Percentiles rank a stretch among this genome's conserved stretches.
These are phyloP conservation scores for Masticophis lateralis DNA, from an alignment of 2,797 vertebrate genomes.

Conservation along the genomic window DNA sequence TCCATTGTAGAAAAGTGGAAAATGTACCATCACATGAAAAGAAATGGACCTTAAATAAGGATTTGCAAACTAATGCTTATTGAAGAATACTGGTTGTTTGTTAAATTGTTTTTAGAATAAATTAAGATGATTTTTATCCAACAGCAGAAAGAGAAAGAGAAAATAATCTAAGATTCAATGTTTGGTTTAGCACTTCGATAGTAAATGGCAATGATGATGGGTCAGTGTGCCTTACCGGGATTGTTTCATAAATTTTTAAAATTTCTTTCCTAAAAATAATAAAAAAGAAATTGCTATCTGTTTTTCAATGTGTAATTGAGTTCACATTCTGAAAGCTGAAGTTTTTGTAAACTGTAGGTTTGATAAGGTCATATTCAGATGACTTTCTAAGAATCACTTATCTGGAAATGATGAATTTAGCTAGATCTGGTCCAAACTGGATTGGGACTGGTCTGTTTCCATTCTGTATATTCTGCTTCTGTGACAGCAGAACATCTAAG, in stretches of 20 bases:
- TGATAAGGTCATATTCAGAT: not conserved
- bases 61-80: not conserved
- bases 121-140: not conserved
- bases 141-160: no score
- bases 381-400: not conserved
- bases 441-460: not conserved
- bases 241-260: not conserved
- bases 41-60: not conserved
- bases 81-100: not conserved
- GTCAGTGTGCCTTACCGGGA: not conserved
- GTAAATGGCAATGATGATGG: not conserved
- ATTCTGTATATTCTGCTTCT: not conserved
- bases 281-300: not conserved
- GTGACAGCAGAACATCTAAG: not conserved
- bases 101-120: not conserved
- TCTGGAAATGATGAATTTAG: not conserved
- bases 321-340: not conserved
- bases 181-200: not conserved
- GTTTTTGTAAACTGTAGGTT: not conserved
- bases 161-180: not conserved
- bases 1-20: not conserved
- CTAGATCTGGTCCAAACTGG: not conserved
- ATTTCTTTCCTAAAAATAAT: not conserved
- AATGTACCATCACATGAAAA: not conserved
- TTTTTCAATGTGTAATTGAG: not conserved